A percentile compares a stretch with the other conserved stretches of the same genome.
Evolutionary conservation across 2,797 vertebrate species (phyloP).

Genomic region (Helicolenus hilgendorfi): DNA sequence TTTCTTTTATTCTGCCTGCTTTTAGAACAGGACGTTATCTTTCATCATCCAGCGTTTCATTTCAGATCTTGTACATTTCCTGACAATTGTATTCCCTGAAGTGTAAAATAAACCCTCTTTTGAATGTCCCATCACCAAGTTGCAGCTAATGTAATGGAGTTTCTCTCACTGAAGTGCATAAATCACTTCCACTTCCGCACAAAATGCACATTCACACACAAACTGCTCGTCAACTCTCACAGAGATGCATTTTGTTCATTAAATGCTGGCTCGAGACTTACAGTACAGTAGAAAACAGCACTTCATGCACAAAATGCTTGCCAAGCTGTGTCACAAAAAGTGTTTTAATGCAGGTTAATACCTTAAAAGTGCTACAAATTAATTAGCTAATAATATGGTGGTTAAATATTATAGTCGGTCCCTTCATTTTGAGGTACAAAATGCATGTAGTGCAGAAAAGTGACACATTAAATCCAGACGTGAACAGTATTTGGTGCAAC

Average conservation of each 20-base stretch:
- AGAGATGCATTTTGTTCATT: conserved; percentile 8
- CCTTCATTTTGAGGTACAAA: not conserved
- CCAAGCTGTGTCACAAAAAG: not conserved
- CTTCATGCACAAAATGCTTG: conserved; percentile 11
- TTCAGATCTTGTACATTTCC: conserved; percentile 48
- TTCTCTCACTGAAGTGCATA: not conserved
- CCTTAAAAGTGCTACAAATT: not conserved
- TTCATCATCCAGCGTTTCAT: conserved; percentile 33
- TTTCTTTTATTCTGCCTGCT: conserved; percentile 35
- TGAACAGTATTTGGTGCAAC: not conserved
- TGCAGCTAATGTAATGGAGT: conserved; percentile 36
- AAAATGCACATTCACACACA: conserved; percentile 19
- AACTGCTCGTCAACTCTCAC: not conserved
- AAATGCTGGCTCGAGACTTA: not conserved
- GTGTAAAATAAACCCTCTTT: conserved; percentile 67
- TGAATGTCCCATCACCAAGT: conserved; percentile 46
- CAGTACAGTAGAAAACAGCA: not conserved
- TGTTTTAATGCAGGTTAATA: not conserved
- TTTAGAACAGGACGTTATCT: conserved; percentile 23
- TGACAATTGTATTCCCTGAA: conserved; percentile 40
- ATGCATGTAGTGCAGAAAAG: not conserved
- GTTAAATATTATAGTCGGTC: not conserved
- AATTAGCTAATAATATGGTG: not conserved
- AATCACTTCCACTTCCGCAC: conserved; percentile 4
- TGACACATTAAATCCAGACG: not conserved